A percentile compares a stretch with the other conserved stretches of the same genome.
Evolutionary conservation across 2,797 vertebrate genomes (phyloP).

Genomic region (Sebastes dallii): DNA sequence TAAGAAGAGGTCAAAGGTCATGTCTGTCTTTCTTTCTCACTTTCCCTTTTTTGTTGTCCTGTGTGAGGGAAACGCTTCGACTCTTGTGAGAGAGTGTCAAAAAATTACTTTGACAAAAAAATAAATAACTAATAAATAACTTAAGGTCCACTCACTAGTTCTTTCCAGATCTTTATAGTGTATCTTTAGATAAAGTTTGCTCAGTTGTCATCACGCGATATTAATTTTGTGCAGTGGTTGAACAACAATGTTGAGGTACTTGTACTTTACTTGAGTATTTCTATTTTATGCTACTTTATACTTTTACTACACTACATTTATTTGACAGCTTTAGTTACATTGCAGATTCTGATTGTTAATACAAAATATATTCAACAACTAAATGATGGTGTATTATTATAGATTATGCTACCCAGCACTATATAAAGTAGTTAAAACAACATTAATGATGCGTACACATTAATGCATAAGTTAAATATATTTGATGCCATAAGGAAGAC

Average conservation of each 20-base stretch:
- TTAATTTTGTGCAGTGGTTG: neutral
- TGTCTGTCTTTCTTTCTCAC: neutral
- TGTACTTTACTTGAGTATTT: neutral
- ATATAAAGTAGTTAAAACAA: neutral
- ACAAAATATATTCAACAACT: neutral
- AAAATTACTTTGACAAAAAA: neutral
- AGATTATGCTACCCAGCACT: neutral
- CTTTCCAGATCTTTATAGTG: neutral
- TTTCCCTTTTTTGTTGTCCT: neutral
- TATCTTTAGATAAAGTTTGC: neutral
- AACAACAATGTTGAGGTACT: neutral
- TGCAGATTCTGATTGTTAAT: neutral
- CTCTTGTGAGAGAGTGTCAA: neutral
- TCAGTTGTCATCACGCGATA: neutral
- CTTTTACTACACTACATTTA: neutral
- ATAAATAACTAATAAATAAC: neutral
- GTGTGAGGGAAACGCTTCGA: neutral
- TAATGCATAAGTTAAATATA: neutral
- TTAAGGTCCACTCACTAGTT: neutral
- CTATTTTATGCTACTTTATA: neutral
- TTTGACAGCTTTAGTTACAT: neutral
- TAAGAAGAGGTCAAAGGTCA: constrained; percentile 43
- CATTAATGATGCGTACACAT: neutral
- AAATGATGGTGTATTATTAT: neutral
- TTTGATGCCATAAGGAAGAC: neutral